Percentiles rank a stretch among this genome's conserved stretches.
These are phyloP conservation scores for Bubo bubo DNA, from an alignment of 2,113 vertebrate genomes.

Conservation along the genomic window DNA sequence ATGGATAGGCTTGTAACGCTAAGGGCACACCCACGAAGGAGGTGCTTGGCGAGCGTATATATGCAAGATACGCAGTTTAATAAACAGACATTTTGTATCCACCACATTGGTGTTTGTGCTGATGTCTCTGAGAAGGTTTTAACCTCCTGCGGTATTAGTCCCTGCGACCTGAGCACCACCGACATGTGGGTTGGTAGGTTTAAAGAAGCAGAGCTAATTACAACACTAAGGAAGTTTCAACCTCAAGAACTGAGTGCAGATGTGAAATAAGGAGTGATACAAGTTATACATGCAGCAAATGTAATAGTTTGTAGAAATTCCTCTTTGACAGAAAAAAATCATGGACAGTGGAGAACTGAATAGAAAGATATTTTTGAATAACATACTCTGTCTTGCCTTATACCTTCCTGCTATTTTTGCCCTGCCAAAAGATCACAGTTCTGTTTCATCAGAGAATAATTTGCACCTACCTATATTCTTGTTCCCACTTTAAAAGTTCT, in stretches of 20 bases:
- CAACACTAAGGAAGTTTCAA: neutral
- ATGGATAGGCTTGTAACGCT: no score
- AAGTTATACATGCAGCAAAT: neutral
- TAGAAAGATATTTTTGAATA: neutral
- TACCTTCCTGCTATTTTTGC: neutral
- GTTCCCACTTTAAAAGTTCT: neutral
- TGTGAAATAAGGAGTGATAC: neutral
- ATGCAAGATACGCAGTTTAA: no score
- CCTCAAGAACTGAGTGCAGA: neutral
- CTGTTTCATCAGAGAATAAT: neutral
- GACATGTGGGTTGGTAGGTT: no score
- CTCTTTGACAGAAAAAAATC: neutral
- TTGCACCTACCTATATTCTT: neutral
- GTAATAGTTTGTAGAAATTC: neutral
- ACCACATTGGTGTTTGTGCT: no score
- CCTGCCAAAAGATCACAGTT: neutral
- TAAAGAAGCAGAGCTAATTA: no score
- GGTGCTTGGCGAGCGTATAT: no score
- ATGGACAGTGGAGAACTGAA: neutral
- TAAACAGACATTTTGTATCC: no score
- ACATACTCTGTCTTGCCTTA: neutral
- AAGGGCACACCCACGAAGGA: no score
- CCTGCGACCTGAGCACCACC: no score
- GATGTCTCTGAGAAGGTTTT: no score
- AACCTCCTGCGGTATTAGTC: no score